Evolutionary conservation across 2,113 vertebrate genomes (phyloP).

Genomic region (Pimephales promelas): DNA sequence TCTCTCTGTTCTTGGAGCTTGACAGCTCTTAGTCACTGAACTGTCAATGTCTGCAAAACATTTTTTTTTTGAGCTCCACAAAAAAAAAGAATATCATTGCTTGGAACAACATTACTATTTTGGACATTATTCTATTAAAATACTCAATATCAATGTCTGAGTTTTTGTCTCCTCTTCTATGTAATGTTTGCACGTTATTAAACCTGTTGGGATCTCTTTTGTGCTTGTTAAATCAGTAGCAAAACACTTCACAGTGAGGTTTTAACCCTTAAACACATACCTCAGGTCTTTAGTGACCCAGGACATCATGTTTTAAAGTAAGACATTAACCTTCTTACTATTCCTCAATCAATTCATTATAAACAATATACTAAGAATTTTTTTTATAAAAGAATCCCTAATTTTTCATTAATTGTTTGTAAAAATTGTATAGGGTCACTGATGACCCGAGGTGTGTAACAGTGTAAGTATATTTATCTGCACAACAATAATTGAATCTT

Average conservation of each 20-base stretch:
- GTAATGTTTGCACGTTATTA: not conserved
- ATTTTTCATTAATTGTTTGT: too few species aligned
- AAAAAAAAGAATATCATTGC: not conserved
- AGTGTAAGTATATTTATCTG: too few species aligned
- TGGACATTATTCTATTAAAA: not conserved
- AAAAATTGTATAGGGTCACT: too few species aligned
- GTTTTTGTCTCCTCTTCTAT: not conserved
- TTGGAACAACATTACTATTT: not conserved
- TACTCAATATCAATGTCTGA: not conserved
- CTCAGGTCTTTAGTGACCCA: too few species aligned
- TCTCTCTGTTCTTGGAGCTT: not conserved
- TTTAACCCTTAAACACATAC: not conserved
- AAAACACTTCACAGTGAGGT: not conserved
- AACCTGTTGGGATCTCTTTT: not conserved
- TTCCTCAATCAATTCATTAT: too few species aligned
- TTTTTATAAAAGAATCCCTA: too few species aligned
- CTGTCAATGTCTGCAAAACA: not conserved
- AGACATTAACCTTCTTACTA: too few species aligned
- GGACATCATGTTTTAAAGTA: too few species aligned
- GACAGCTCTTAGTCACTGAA: not conserved
- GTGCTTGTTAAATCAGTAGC: not conserved
- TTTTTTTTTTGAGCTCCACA: not conserved
- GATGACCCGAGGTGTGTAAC: too few species aligned
- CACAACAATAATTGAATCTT: too few species aligned
- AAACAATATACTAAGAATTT: too few species aligned